Evolutionary conservation across 2,888 invertebrate genomes (phyloP).

Genomic region (Entomobrya proxima): DNA sequence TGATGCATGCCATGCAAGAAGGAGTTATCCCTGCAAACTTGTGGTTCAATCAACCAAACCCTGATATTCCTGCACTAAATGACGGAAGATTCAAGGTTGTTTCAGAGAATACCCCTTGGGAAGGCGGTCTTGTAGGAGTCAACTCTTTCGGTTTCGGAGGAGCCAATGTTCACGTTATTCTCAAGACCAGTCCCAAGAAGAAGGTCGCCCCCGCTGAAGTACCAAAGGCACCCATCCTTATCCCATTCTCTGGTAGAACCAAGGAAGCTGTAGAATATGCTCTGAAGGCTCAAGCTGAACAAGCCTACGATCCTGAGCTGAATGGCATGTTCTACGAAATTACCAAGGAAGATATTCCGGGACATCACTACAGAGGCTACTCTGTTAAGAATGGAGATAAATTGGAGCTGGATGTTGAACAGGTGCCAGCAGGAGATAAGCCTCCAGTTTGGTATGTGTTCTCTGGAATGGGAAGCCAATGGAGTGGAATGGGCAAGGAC

Average conservation of each 20-base stretch:
- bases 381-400: conserved; percentile 82
- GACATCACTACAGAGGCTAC: conserved; percentile 90
- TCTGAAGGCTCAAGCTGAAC: conserved; percentile 66
- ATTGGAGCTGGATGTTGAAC: conserved; percentile 72
- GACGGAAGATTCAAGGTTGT: conserved; percentile 96
- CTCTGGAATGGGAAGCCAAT: conserved; percentile 89
- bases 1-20: conserved; percentile 94
- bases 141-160: conserved; percentile 99
- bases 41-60: conserved; percentile 91
- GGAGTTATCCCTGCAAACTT: conserved; percentile 93
- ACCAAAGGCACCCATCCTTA: conserved; percentile 80
- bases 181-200: conserved; percentile 87
- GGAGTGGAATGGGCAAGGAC: conserved; percentile 86
- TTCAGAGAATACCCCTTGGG: conserved; percentile 87
- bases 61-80: conserved; percentile 91
- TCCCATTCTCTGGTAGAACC: conserved; percentile 90
- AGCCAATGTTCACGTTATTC: conserved; percentile 93
- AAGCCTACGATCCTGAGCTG: conserved; percentile 84
- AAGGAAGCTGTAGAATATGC: conserved; percentile 81
- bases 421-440: conserved; percentile 79
- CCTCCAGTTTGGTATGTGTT: conserved; percentile 96
- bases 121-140: conserved; percentile 93
- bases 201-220: conserved; percentile 60
- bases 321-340: conserved; percentile 87
- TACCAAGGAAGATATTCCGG: conserved; percentile 83